Evolutionary conservation across 1,140 invertebrate species (phyloP).

Genomic region (Probaryconus sp.): DNA sequence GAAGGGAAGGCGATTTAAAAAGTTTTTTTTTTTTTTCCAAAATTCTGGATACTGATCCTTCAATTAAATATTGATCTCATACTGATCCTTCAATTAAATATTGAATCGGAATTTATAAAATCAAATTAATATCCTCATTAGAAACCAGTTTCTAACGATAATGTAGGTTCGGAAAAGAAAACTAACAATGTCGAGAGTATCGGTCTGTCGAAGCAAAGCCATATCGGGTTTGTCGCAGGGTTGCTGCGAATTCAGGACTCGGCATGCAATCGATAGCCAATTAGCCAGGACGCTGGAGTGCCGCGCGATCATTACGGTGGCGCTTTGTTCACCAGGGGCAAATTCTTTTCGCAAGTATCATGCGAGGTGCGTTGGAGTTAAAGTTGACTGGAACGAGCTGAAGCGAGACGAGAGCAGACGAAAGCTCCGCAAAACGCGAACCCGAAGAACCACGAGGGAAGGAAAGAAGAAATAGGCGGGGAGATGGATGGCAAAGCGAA

Average conservation of each 20-base stretch:
- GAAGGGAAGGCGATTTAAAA: too few species aligned
- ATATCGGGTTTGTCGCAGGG: slow-evolving; percentile 44
- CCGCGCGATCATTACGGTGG: slow-evolving; percentile 44
- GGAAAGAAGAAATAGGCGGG: not conserved
- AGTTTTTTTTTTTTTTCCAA: too few species aligned
- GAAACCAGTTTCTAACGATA: too few species aligned
- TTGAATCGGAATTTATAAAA: too few species aligned
- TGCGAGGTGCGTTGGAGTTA: slow-evolving; percentile 27
- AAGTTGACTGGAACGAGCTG: slow-evolving; percentile 43
- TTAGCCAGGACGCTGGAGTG: slow-evolving; percentile 52
- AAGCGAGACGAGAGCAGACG: slow-evolving; percentile 29
- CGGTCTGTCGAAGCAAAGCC: slow-evolving; percentile 49
- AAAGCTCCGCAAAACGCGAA: slow-evolving; percentile 7
- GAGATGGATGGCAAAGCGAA: slow-evolving; percentile 7
- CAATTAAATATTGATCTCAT: too few species aligned
- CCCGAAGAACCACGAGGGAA: not conserved
- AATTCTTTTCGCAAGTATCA: slow-evolving; percentile 41
- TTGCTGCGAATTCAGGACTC: slow-evolving; percentile 31
- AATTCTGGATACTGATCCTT: too few species aligned
- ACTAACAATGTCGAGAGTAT: too few species aligned
- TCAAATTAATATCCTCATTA: too few species aligned
- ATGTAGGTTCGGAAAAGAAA: too few species aligned
- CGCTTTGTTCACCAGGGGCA: slow-evolving; percentile 21
- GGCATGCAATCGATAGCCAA: slow-evolving; percentile 51
- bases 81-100: too few species aligned